Evolutionary conservation across 1,140 invertebrate genomes (phyloP).

Genomic region (Formica exsecta): DNA sequence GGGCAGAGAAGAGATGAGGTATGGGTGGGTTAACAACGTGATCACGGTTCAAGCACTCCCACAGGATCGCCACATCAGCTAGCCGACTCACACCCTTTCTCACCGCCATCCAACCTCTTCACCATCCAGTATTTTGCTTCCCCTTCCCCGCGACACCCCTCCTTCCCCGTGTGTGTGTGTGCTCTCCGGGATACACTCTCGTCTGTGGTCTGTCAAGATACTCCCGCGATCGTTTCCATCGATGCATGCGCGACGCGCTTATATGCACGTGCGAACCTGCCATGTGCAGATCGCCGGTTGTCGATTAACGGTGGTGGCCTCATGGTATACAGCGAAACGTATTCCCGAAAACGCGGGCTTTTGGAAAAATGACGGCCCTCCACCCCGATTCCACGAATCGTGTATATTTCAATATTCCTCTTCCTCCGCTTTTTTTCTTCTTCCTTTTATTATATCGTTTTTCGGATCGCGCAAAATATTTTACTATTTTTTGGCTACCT

Average conservation of each 20-base stretch:
- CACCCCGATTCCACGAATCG: not conserved
- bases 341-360: conserved; percentile 6
- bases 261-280: conserved; percentile 62
- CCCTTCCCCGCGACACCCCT: not conserved
- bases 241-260: conserved; percentile 50
- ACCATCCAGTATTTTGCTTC: conserved; percentile 40
- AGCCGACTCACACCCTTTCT: conserved; percentile 61
- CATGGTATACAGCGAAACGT: conserved; percentile 39
- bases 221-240: conserved; percentile 44
- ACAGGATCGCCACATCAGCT: conserved; percentile 78
- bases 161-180: not conserved
- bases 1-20: conserved; percentile 39
- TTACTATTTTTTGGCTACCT: not conserved
- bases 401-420: conserved; percentile 32
- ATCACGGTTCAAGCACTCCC: conserved; percentile 82
- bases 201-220: conserved; percentile 56
- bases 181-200: conserved; percentile 8
- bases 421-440: not conserved
- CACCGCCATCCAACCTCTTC: conserved; percentile 41
- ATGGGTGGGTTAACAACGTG: conserved; percentile 79
- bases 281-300: conserved; percentile 58
- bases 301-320: conserved; percentile 46
- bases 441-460: not conserved
- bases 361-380: conserved; percentile 47
- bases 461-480: not conserved